Base-by-base conservation (phyloP, 2,113 vertebrate species). In the Galeopterus variegatus region DNA sequence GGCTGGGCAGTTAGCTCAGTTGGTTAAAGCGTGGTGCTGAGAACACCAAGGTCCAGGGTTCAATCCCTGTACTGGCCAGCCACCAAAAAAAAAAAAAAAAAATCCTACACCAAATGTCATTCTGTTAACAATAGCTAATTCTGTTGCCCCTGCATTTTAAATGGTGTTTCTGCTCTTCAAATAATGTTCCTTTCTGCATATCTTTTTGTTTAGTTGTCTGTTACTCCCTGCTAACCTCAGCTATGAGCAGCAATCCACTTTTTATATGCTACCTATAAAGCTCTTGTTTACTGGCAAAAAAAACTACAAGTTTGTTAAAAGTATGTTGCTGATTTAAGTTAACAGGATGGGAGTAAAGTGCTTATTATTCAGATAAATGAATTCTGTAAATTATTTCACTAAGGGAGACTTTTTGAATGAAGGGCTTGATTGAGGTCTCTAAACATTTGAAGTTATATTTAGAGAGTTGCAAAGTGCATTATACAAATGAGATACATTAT, bases 311-410 rank as follows among this genome's bases (percentile, higher is more conserved):
- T 87, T 70, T 93, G 26, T 79, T 77, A 62, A 6, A 92, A 41
- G 23, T 94, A 65, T 80, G 70, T 28, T 88, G 65, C 52, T 93
- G 85, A 87, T 45, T 87, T 81, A 91, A 64, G 64, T 90, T n/a
- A 84, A 82, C 5, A 81, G 3, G 28, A 85, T 54, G n/a, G 67
- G 52, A 85, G 26, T 52, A 80, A 93, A 89, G 52, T 75, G 24
- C 7, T 31, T n/a, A 62, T 69, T 93, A 58, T 83, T 94, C 48
- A 91, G 69, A 50, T 65, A 88, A 76, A 70, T 60, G 15, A 80
- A n/a, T 76, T 77, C 50, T 54, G 52, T 50, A 76, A 88, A 88
- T 89, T 72, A 92, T 93, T 84, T 93, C 48, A 90, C 60, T 24
- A 31, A 69, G 2, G 76, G 26, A 89, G 72, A 64, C 19, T 58